A percentile compares a stretch with the other conserved stretches of the same genome.
phyloP scores from a whole-genome alignment of 2,888 invertebrate species.

The Hypercompe scribonia region DNA sequence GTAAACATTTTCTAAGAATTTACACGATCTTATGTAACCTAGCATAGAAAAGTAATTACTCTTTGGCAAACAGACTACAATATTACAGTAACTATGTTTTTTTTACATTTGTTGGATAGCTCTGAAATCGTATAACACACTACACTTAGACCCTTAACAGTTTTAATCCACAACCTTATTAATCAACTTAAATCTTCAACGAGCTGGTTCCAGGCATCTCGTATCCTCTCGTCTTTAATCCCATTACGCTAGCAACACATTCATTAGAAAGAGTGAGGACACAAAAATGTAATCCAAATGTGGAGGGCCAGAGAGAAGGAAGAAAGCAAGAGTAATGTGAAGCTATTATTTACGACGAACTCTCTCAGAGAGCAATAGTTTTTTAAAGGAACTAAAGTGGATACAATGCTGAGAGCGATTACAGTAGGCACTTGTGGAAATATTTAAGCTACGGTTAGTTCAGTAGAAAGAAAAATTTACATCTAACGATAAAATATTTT shows the following conservation, averaged over 20 bases:
- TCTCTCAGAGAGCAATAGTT: slow-evolving; percentile 39
- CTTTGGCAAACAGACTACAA: background rate
- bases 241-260: slow-evolving; percentile 14
- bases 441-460: background rate
- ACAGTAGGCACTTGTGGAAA: background rate
- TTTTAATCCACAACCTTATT: background rate
- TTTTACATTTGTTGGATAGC: background rate
- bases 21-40: background rate
- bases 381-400: slow-evolving; percentile 32
- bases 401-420: slow-evolving; percentile 13
- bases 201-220: background rate
- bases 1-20: background rate
- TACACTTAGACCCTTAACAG: background rate
- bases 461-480: background rate
- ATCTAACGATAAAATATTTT: background rate
- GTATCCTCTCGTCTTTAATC: slow-evolving; percentile 26
- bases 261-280: slow-evolving; percentile 30
- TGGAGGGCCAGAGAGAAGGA: slow-evolving; percentile 23
- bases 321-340: slow-evolving; percentile 41
- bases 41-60: no score
- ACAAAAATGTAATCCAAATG: slow-evolving; percentile 39
- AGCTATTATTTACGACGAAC: slow-evolving; percentile 48
- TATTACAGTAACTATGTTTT: background rate
- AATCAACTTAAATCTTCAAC: slow-evolving; percentile 4
- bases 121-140: background rate